Conservation (phyloP, 2,888 invertebrate species). For the Trichopoda pennipes region DNA sequence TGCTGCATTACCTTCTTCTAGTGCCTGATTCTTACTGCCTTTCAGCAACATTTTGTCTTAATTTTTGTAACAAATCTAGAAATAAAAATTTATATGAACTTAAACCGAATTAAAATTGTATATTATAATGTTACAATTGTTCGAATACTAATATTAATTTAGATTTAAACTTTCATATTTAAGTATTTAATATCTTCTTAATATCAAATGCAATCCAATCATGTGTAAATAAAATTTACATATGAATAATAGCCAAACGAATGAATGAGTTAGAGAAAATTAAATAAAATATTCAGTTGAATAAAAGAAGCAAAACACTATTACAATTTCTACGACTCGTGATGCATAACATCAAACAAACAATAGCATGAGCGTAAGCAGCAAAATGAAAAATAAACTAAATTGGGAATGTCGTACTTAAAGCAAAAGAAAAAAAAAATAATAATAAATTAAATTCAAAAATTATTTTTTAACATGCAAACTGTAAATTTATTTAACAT, state of each 20-base stretch:
- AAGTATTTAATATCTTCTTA: background rate
- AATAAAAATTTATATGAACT: no score
- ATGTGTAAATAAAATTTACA: constrained; percentile 54
- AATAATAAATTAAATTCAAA: constrained; percentile 10
- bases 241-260: constrained; percentile 38
- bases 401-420: constrained; percentile 15
- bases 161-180: background rate
- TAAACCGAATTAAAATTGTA: no score
- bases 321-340: background rate
- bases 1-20: no score
- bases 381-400: background rate
- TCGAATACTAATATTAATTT: no score
- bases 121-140: no score
- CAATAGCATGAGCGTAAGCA: background rate
- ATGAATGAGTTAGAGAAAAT: constrained; percentile 11
- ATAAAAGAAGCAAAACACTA: background rate
- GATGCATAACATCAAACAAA: constrained; percentile 14
- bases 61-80: no score
- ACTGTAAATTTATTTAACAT: no score
- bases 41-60: no score
- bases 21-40: no score
- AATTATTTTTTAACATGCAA: background rate
- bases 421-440: background rate
- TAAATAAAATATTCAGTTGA: background rate
- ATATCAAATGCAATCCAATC: background rate